These are phyloP conservation scores for Rallus limicola DNA, from an alignment of 2,113 vertebrate genomes.

Conservation along the genomic window DNA sequence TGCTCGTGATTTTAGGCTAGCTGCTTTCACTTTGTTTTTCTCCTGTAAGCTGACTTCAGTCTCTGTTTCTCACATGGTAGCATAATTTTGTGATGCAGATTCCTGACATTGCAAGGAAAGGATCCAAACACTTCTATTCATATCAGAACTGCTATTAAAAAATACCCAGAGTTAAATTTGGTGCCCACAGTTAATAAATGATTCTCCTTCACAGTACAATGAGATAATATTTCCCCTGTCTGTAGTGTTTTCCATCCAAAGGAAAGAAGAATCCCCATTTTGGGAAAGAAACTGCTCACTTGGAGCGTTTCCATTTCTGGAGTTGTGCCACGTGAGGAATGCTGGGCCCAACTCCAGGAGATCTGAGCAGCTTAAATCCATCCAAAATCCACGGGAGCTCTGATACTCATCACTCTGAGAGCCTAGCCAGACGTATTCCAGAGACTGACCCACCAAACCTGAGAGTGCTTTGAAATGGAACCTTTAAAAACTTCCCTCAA, in stretches of 20 bases:
- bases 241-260: slow-evolving; percentile 41
- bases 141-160: slow-evolving; percentile 30
- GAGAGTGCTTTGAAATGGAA: background rate
- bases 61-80: background rate
- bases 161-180: slow-evolving; percentile 29
- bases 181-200: slow-evolving; percentile 32
- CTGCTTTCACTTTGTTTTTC: background rate
- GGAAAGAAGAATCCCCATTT: slow-evolving; percentile 63
- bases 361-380: slow-evolving; percentile 24
- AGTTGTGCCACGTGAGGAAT: background rate
- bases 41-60: background rate
- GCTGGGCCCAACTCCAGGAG: slow-evolving; percentile 53
- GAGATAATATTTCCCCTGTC: slow-evolving; percentile 11
- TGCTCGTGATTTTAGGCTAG: slow-evolving; percentile 1
- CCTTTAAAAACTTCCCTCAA: background rate
- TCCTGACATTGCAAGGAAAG: slow-evolving; percentile 22
- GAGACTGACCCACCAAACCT: background rate
- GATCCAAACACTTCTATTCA: slow-evolving; percentile 7
- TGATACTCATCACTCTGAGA: background rate
- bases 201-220: background rate
- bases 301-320: slow-evolving; percentile 59
- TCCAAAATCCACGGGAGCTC: slow-evolving; percentile 18
- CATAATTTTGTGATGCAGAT: background rate
- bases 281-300: slow-evolving; percentile 57
- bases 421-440: background rate